Evolutionary conservation across 2,113 vertebrate genomes (phyloP).

Genomic region (Bufo gargarizans): DNA sequence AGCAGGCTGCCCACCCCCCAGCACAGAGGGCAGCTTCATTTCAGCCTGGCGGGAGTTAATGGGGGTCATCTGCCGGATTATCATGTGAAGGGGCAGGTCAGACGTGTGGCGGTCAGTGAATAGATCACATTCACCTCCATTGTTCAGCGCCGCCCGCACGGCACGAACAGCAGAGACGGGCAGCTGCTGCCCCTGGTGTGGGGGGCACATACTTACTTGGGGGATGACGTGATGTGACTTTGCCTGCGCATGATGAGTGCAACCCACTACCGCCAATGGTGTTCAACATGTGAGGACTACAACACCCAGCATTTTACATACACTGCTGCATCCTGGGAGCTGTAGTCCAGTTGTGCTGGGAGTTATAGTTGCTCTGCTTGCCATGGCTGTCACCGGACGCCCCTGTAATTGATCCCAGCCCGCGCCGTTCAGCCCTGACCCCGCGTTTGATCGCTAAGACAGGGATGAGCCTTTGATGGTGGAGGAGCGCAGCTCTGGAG

Average conservation of each 20-base stretch:
- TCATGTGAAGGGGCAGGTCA: constrained; percentile 40
- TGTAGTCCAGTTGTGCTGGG: neutral
- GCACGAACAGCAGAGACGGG: neutral
- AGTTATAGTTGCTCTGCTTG: neutral
- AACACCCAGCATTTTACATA: neutral
- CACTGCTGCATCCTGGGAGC: neutral
- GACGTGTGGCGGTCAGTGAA: constrained; percentile 7
- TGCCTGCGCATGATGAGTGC: too few species aligned
- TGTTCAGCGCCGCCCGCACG: neutral
- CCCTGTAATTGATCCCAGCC: constrained; percentile 46
- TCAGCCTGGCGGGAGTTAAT: constrained; percentile 6
- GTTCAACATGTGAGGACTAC: neutral
- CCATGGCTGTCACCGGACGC: neutral
- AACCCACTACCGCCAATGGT: too few species aligned
- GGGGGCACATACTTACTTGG: too few species aligned
- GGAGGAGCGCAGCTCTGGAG: neutral
- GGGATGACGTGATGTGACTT: too few species aligned
- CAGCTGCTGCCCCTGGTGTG: neutral
- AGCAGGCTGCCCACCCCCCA: neutral
- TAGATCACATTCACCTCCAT: neutral
- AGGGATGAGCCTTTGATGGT: constrained; percentile 48
- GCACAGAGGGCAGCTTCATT: neutral
- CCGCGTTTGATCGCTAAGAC: constrained; percentile 52
- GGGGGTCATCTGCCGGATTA: constrained; percentile 51
- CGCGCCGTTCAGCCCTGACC: constrained; percentile 29